Percentiles rank a stretch among this genome's conserved stretches.
Evolutionary conservation across 2,888 invertebrate species (phyloP).

Genomic region (Drosophila gaucha): DNA sequence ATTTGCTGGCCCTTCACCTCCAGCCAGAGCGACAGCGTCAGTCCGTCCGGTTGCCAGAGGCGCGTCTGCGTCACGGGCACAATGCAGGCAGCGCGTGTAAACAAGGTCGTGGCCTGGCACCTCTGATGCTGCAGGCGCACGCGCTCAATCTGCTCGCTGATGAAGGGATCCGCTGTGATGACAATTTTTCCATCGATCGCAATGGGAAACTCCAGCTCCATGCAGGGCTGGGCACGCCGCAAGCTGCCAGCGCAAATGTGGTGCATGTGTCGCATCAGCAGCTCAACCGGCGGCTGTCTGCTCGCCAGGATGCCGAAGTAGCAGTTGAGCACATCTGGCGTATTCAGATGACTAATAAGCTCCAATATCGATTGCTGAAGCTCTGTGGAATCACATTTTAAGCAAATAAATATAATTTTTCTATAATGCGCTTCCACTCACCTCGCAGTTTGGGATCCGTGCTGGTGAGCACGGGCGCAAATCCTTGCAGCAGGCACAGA

Average conservation of each 20-base stretch:
- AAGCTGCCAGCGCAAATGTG: slow-evolving; percentile 79
- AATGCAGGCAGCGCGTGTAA: slow-evolving; percentile 82
- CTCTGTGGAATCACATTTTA: slow-evolving; percentile 84
- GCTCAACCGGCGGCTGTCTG: slow-evolving; percentile 86
- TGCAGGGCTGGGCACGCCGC: slow-evolving; percentile 80
- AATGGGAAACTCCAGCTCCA: slow-evolving; percentile 83
- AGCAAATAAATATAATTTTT: too few relatives aligned
- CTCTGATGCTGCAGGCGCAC: slow-evolving; percentile 81
- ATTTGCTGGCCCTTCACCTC: slow-evolving; percentile 75
- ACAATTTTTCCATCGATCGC: slow-evolving; percentile 79
- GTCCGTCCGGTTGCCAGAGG: slow-evolving; percentile 82
- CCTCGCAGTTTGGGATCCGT: slow-evolving; percentile 80
- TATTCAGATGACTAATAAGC: slow-evolving; percentile 86
- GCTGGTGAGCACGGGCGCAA: slow-evolving; percentile 80
- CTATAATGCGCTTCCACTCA: slow-evolving; percentile 23
- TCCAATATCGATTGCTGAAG: slow-evolving; percentile 88
- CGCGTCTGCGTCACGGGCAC: slow-evolving; percentile 82
- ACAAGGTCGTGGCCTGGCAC: slow-evolving; percentile 78
- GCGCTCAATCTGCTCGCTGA: slow-evolving; percentile 81
- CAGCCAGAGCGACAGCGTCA: slow-evolving; percentile 83
- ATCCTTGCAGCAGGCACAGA: slow-evolving; percentile 82
- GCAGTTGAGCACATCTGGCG: slow-evolving; percentile 85
- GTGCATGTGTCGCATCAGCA: slow-evolving; percentile 86
- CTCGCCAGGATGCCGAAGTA: slow-evolving; percentile 87
- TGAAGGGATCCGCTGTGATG: slow-evolving; percentile 73